Evolutionary conservation across 2,113 vertebrate genomes (phyloP).

Genomic region (Tor tambroides): DNA sequence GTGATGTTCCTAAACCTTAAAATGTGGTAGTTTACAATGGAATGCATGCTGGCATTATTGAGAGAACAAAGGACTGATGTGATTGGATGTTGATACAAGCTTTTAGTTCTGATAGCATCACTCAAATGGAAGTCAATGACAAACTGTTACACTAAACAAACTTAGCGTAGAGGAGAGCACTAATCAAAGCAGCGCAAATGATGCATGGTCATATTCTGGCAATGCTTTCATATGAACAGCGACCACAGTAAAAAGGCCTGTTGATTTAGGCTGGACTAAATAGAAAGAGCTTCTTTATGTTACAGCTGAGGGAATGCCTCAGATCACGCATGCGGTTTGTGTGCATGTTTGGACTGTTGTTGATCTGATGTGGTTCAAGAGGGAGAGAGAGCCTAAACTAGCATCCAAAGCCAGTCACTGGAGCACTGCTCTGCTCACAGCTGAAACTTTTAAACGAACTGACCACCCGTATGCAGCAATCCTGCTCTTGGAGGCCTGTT

Average conservation of each 20-base stretch:
- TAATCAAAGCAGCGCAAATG: slow-evolving; percentile 50
- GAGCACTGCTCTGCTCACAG: slow-evolving; percentile 68
- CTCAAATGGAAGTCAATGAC: background rate
- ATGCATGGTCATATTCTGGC: slow-evolving; percentile 52
- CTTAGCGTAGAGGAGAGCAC: background rate
- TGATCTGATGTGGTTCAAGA: slow-evolving; percentile 68
- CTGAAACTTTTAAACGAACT: slow-evolving; percentile 76
- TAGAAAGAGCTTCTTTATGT: slow-evolving; percentile 64
- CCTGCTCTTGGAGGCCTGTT: slow-evolving; percentile 62
- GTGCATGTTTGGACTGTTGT: slow-evolving; percentile 55
- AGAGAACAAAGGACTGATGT: background rate
- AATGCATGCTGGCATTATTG: background rate
- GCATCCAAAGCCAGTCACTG: slow-evolving; percentile 42
- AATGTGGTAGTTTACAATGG: background rate
- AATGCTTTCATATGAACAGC: slow-evolving; percentile 52
- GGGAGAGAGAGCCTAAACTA: slow-evolving; percentile 42
- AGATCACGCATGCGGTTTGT: slow-evolving; percentile 69
- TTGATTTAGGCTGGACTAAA: slow-evolving; percentile 67
- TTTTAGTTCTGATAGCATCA: background rate
- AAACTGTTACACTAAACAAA: slow-evolving; percentile 14
- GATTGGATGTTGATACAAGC: slow-evolving; percentile 15
- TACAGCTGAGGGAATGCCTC: slow-evolving; percentile 67
- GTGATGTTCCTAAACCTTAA: background rate
- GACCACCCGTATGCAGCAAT: slow-evolving; percentile 74
- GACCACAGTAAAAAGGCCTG: slow-evolving; percentile 63